phyloP scores from a whole-genome alignment of 2,113 vertebrate species.

The Shinisaurus crocodilurus region DNA sequence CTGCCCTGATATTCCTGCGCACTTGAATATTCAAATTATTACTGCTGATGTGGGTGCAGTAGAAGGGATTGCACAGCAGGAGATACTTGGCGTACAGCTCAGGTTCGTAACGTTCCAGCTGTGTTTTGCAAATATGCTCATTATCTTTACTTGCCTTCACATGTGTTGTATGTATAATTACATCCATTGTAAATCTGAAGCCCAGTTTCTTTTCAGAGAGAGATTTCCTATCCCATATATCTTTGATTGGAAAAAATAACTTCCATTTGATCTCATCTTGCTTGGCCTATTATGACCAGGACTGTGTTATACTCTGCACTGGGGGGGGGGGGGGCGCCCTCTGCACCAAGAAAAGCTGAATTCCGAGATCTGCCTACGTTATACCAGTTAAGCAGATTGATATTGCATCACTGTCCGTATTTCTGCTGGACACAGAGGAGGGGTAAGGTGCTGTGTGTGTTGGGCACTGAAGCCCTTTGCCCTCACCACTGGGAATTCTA shows the following conservation, averaged over 20 bases:
- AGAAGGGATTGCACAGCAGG: slow-evolving; percentile 77
- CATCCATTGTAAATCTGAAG: neutral
- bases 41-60: slow-evolving; percentile 75
- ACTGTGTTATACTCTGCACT: neutral
- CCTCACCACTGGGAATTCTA: no score
- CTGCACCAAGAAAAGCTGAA: neutral
- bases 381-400: neutral
- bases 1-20: slow-evolving; percentile 84
- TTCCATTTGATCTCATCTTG: neutral
- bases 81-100: slow-evolving; percentile 83
- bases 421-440: neutral
- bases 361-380: neutral
- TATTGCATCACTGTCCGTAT: neutral
- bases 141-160: neutral
- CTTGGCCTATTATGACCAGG: neutral
- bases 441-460: neutral
- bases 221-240: neutral
- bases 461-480: neutral
- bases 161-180: neutral
- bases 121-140: neutral
- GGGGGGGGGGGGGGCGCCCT: neutral
- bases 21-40: slow-evolving; percentile 82
- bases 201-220: neutral
- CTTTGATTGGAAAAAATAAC: neutral
- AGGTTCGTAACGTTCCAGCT: slow-evolving; percentile 74